Conservation (phyloP, 1,140 invertebrate species). For the Philotrypesis tridentata region DNA sequence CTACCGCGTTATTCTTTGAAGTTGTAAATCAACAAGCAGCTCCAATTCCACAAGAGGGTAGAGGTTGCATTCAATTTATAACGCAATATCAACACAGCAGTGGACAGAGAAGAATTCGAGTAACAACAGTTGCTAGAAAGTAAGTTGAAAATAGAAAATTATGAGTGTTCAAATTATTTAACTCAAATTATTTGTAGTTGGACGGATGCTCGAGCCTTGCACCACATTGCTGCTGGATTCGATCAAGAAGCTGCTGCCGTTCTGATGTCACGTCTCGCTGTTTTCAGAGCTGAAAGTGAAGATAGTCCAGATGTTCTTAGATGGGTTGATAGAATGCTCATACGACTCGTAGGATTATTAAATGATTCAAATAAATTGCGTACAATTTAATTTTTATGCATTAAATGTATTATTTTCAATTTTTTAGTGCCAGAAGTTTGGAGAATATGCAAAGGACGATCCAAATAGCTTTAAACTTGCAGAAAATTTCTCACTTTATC, state of each 20-base stretch:
- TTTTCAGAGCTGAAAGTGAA: conserved; percentile 96
- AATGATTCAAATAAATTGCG: not conserved
- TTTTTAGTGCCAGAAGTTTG: conserved; percentile 98
- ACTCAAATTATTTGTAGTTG: conserved; percentile 75
- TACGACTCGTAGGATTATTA: conserved; percentile 85
- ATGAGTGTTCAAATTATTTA: not conserved
- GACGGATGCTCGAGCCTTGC: conserved; percentile 88
- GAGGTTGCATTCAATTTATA: conserved; percentile 98
- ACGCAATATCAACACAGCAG: conserved; percentile 99
- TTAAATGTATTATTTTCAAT: conserved; percentile 48
- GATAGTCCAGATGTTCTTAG: conserved; percentile 97
- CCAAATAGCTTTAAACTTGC: conserved; percentile 95
- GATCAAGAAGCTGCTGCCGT: conserved; percentile 98
- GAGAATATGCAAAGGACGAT: conserved; percentile 98
- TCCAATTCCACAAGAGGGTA: conserved; percentile 94
- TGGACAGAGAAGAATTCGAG: conserved; percentile 94
- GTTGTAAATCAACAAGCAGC: conserved; percentile 97
- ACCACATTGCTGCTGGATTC: conserved; percentile 93
- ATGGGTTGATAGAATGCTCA: conserved; percentile 98
- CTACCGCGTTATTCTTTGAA: conserved; percentile 97
- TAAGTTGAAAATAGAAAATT: conserved; percentile 71
- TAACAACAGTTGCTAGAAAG: conserved; percentile 97
- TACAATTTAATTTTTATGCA: not conserved
- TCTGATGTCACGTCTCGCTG: conserved; percentile 96
- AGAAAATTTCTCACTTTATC: conserved; percentile 98